Conservation (phyloP, 2,888 invertebrate genomes). For the Stenchaetothrips biformis region DNA sequence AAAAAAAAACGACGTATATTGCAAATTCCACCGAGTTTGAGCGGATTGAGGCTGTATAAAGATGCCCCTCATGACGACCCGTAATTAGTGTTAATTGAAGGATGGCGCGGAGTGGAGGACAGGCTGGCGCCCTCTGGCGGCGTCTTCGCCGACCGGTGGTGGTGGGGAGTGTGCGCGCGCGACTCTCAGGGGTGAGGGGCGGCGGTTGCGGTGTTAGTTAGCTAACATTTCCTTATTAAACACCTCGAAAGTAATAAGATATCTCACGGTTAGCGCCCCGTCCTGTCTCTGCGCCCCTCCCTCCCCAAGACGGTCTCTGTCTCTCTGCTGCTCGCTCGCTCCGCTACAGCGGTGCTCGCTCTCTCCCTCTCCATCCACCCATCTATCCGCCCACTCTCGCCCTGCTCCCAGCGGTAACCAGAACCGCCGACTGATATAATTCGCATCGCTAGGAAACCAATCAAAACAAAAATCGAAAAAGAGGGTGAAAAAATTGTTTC, state of each 20-base stretch:
- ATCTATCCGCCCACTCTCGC: background rate
- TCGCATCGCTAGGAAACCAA: too few species aligned
- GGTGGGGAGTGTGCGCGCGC: background rate
- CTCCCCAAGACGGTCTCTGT: background rate
- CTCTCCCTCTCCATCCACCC: background rate
- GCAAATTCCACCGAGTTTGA: too few species aligned
- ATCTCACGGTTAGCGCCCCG: slow-evolving; percentile 21
- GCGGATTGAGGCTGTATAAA: too few species aligned
- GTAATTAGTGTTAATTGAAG: too few species aligned
- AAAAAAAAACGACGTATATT: too few species aligned
- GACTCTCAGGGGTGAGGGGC: slow-evolving; percentile 10
- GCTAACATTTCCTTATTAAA: slow-evolving; percentile 24
- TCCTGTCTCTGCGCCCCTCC: slow-evolving; percentile 4
- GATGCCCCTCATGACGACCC: too few species aligned
- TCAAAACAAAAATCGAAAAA: too few species aligned
- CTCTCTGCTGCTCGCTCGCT: background rate
- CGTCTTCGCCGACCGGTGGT: background rate
- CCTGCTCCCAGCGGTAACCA: background rate
- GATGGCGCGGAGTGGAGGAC: too few species aligned
- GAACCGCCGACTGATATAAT: background rate
- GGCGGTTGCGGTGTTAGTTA: slow-evolving; percentile 21
- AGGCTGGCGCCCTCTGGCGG: too few species aligned
- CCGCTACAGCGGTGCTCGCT: background rate
- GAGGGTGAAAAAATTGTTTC: too few species aligned
- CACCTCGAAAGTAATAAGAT: slow-evolving; percentile 25